A percentile compares a stretch with the other conserved stretches of the same genome.
phyloP scores from a whole-genome alignment of 2,888 invertebrate species.

The Zootermopsis nevadensis region DNA sequence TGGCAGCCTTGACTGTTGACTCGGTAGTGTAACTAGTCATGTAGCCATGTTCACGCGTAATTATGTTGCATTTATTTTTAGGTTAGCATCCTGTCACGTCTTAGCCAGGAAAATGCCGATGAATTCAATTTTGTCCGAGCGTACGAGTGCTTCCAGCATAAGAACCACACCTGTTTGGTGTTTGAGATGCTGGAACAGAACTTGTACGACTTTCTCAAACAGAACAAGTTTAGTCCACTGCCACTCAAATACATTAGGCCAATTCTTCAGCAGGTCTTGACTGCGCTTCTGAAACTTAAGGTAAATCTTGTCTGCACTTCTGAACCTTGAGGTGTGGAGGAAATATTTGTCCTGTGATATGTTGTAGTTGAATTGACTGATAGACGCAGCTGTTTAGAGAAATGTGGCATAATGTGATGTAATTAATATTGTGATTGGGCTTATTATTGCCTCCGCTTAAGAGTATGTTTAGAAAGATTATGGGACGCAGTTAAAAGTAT shows the following conservation, averaged over 20 bases:
- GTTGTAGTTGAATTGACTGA: too few species aligned
- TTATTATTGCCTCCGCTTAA: too few species aligned
- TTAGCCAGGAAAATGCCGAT: conserved; percentile 97
- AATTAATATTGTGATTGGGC: too few species aligned
- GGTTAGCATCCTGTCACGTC: conserved; percentile 90
- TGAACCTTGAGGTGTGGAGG: too few species aligned
- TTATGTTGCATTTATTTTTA: conserved; percentile 58
- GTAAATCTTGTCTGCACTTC: conserved; percentile 64
- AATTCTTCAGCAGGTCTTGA: conserved; percentile 96
- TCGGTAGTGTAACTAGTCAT: too few species aligned
- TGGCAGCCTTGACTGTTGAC: too few species aligned
- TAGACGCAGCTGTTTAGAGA: too few species aligned
- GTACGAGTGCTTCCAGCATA: conserved; percentile 99
- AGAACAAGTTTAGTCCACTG: conserved; percentile 99
- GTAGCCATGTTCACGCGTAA: too few species aligned
- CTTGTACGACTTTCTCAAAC: conserved; percentile 99
- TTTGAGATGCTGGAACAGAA: conserved; percentile 99
- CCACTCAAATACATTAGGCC: conserved; percentile 98
- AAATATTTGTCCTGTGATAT: too few species aligned
- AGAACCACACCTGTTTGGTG: conserved; percentile 98
- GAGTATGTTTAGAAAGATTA: too few species aligned
- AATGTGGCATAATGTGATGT: too few species aligned
- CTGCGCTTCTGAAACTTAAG: conserved; percentile 90
- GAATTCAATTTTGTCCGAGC: conserved; percentile 99
- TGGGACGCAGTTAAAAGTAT: too few species aligned